Evolutionary conservation across 2,888 invertebrate species (phyloP).

Genomic region (Darwinula stevensoni): DNA sequence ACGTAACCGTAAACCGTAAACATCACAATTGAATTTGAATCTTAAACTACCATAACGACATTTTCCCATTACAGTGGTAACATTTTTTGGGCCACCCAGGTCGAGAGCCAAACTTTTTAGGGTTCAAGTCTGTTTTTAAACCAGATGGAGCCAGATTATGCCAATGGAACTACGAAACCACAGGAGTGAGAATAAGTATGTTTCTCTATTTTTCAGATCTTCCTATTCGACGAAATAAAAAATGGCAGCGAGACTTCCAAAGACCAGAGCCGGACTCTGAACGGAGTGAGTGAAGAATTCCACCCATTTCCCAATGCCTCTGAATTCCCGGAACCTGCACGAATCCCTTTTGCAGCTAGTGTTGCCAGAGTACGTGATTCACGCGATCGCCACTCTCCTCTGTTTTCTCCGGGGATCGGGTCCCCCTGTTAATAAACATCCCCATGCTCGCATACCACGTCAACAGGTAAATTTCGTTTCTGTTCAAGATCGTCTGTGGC

Average conservation of each 20-base stretch:
- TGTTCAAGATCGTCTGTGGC: neutral
- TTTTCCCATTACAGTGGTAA: no score
- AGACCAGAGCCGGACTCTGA: conserved; percentile 89
- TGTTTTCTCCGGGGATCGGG: conserved; percentile 74
- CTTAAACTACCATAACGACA: no score
- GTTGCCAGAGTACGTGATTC: conserved; percentile 78
- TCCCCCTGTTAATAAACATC: conserved; percentile 51
- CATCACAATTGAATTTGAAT: no score
- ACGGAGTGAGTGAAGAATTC: conserved; percentile 94
- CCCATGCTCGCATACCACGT: conserved; percentile 89
- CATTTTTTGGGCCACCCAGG: no score
- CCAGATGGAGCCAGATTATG: no score
- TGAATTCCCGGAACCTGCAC: neutral
- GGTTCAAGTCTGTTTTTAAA: no score
- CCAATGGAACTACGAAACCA: no score
- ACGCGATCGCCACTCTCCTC: conserved; percentile 60
- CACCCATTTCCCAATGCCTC: neutral
- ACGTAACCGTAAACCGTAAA: no score
- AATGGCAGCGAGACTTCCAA: conserved; percentile 99
- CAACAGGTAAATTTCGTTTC: conserved; percentile 32
- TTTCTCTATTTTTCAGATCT: conserved; percentile 51
- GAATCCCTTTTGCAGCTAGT: conserved; percentile 39
- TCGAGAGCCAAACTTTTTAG: no score
- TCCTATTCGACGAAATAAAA: conserved; percentile 95
- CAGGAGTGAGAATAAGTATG: no score